Evolutionary conservation across 2,888 invertebrate species (phyloP).

Genomic region (Noctua fimbriata): DNA sequence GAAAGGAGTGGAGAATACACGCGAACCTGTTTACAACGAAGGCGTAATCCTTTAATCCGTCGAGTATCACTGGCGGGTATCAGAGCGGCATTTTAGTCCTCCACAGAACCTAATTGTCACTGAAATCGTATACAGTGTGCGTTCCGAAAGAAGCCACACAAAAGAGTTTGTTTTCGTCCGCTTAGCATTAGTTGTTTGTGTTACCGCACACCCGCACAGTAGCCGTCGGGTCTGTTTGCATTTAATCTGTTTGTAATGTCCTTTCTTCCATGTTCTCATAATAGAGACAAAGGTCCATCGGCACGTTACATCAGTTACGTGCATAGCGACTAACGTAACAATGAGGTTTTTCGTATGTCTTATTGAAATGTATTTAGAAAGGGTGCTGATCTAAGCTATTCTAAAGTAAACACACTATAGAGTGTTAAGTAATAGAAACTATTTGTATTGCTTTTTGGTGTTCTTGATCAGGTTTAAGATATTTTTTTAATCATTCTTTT

Average conservation of each 20-base stretch:
- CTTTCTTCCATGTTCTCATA: slow-evolving; percentile 82
- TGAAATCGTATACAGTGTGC: slow-evolving; percentile 76
- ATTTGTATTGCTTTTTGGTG: slow-evolving; percentile 12
- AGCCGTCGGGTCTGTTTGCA: slow-evolving; percentile 85
- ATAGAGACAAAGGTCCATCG: slow-evolving; percentile 72
- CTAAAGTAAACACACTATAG: slow-evolving; percentile 22
- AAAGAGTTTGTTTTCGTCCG: slow-evolving; percentile 86
- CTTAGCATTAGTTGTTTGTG: slow-evolving; percentile 86
- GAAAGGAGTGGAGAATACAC: slow-evolving; percentile 78
- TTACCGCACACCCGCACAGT: slow-evolving; percentile 81
- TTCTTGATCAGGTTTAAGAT: background rate
- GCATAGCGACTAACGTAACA: slow-evolving; percentile 43
- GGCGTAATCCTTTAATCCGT: slow-evolving; percentile 86
- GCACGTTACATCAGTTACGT: slow-evolving; percentile 62
- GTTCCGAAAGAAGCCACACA: slow-evolving; percentile 79
- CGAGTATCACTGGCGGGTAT: slow-evolving; percentile 83
- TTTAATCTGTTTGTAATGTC: slow-evolving; percentile 88
- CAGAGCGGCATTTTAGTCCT: slow-evolving; percentile 74
- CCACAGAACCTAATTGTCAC: slow-evolving; percentile 83
- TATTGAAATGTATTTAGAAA: slow-evolving; percentile 51
- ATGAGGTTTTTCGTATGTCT: slow-evolving; percentile 30
- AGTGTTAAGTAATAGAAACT: slow-evolving; percentile 30
- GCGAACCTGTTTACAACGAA: slow-evolving; percentile 80
- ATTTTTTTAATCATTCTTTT: background rate
- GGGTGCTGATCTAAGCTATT: slow-evolving; percentile 49